phyloP scores from a whole-genome alignment of 1,140 invertebrate species.

The Bombus superbus region DNA sequence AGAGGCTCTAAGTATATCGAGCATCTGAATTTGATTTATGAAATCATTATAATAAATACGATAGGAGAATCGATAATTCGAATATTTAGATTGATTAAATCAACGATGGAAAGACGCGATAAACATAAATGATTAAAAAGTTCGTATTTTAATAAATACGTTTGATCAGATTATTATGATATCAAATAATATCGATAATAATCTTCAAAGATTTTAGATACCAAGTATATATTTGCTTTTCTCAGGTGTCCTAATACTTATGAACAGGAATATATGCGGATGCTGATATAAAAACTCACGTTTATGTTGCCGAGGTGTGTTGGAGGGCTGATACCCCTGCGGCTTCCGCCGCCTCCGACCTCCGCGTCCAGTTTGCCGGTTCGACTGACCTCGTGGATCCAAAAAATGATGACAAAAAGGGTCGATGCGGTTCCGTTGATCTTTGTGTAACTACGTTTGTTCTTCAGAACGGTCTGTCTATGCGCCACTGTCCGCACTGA shows the following conservation, averaged over 20 bases:
- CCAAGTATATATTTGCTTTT: not conserved
- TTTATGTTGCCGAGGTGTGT: constrained; percentile 78
- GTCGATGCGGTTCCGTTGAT: not conserved
- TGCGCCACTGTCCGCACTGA: constrained; percentile 2
- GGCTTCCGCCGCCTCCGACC: constrained; percentile 74
- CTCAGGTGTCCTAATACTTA: not conserved
- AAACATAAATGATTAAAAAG: too few species aligned
- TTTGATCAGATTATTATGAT: too few species aligned
- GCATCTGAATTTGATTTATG: not conserved
- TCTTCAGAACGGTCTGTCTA: not conserved
- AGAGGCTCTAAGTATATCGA: not conserved
- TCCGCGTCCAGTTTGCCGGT: constrained; percentile 79
- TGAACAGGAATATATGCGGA: not conserved
- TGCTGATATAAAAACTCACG: constrained; percentile 71
- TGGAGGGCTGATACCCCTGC: constrained; percentile 77
- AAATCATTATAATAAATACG: not conserved
- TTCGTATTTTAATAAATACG: too few species aligned
- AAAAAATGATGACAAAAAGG: constrained; percentile 9
- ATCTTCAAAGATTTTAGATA: not conserved
- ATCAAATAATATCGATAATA: not conserved
- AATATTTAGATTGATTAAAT: too few species aligned
- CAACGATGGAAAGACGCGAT: too few species aligned
- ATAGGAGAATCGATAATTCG: too few species aligned
- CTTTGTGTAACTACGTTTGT: constrained; percentile 9
- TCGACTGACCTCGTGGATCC: constrained; percentile 45